Conservation (phyloP, 2,113 vertebrate species). For the Connochaetes taurinus region DNA sequence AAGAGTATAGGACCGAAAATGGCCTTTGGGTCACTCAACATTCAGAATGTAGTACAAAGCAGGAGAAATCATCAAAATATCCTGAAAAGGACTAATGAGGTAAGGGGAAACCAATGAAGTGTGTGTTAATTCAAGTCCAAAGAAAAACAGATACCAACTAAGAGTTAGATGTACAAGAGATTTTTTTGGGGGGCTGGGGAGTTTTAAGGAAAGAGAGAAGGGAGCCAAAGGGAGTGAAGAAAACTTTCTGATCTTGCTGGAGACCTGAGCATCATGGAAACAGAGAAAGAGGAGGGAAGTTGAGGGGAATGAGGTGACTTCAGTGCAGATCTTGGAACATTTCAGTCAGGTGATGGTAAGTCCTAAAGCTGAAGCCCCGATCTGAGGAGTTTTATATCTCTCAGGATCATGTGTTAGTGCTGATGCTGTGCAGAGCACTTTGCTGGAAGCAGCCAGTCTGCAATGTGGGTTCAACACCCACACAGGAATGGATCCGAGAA, state of each 20-base stretch:
- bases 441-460: neutral
- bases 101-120: neutral
- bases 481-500: neutral
- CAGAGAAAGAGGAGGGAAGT: neutral
- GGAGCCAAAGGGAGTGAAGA: neutral
- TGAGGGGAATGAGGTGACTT: neutral
- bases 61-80: neutral
- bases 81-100: neutral
- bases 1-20: neutral
- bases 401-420: neutral
- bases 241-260: neutral
- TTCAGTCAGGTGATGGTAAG: neutral
- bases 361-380: neutral
- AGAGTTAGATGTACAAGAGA: neutral
- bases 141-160: neutral
- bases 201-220: neutral
- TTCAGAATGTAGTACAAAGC: neutral
- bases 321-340: neutral
- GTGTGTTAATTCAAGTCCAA: neutral
- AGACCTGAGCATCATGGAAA: neutral
- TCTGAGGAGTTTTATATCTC: neutral
- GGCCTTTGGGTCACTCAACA: neutral
- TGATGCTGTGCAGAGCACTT: neutral
- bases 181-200: fast-evolving
- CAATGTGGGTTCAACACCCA: neutral